phyloP scores from a whole-genome alignment of 2,113 vertebrate genomes.

The Pseudolaguvia tuberculata region DNA sequence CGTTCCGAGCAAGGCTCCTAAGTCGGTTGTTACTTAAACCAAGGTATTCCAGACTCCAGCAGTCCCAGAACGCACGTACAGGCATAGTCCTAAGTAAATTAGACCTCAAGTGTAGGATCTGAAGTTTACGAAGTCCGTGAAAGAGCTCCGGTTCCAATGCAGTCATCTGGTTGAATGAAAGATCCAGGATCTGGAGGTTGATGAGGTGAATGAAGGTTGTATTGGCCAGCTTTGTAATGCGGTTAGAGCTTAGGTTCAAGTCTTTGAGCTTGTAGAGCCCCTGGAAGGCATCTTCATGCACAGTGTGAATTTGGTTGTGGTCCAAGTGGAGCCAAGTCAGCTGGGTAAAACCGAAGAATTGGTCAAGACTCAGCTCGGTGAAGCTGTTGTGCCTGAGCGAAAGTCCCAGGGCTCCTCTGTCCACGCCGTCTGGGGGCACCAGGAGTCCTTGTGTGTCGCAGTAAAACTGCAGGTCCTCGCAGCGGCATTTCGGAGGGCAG shows the following conservation, averaged over 20 bases:
- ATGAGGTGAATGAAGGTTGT: slow-evolving; percentile 99
- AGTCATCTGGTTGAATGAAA: slow-evolving; percentile 97
- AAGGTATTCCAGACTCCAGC: slow-evolving; percentile 95
- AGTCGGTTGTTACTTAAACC: slow-evolving; percentile 96
- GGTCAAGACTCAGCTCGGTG: slow-evolving; percentile 90
- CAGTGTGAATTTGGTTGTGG: slow-evolving; percentile 94
- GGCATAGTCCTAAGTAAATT: slow-evolving; percentile 96
- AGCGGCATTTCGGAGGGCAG: slow-evolving; percentile 99
- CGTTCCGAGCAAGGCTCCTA: slow-evolving; percentile 92
- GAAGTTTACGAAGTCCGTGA: slow-evolving; percentile 93
- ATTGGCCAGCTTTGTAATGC: slow-evolving; percentile 97
- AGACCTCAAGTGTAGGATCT: slow-evolving; percentile 93
- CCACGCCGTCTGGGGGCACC: slow-evolving; percentile 93
- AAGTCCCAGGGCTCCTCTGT: slow-evolving; percentile 93
- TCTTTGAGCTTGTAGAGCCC: slow-evolving; percentile 98
- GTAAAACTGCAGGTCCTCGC: slow-evolving; percentile 99
- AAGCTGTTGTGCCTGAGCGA: slow-evolving; percentile 97
- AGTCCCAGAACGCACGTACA: slow-evolving; percentile 96
- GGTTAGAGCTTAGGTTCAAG: slow-evolving; percentile 97
- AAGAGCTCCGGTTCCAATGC: slow-evolving; percentile 94
- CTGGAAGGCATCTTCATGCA: slow-evolving; percentile 97
- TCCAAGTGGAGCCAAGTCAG: slow-evolving; percentile 98
- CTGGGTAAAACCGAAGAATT: slow-evolving; percentile 96
- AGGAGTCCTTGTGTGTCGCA: slow-evolving; percentile 98
- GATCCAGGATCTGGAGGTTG: slow-evolving; percentile 97